These are phyloP conservation scores for Siderastrea siderea DNA, from an alignment of 92 coral and sea anemone genomes.

Conservation along the genomic window DNA sequence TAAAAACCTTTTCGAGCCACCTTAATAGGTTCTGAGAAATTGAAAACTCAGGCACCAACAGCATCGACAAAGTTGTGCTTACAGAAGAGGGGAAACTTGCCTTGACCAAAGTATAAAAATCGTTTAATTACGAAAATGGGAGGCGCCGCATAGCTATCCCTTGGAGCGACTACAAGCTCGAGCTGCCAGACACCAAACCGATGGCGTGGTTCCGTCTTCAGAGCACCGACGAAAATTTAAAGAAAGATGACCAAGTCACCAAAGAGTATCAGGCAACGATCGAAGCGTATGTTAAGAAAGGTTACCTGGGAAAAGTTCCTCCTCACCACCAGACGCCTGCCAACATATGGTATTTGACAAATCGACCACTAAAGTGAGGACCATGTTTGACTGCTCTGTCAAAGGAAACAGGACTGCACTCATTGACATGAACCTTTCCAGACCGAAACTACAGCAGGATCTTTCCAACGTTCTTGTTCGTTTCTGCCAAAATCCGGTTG, in stretches of 20 bases:
- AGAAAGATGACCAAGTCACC: conserved; percentile 25
- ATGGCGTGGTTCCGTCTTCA: conserved; percentile 39
- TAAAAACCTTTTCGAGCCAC: too few species aligned
- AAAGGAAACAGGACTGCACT: conserved; percentile 32
- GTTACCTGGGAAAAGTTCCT: conserved; percentile 53
- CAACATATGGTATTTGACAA: conserved; percentile 68
- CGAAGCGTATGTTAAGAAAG: conserved; percentile 42
- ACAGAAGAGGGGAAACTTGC: not conserved
- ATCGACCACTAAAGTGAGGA: conserved; percentile 62
- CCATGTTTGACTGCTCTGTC: conserved; percentile 50
- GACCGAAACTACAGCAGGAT: conserved; percentile 47
- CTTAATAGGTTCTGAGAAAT: conserved; percentile 1
- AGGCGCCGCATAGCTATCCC: not conserved
- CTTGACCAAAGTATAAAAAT: too few species aligned
- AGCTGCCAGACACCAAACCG: conserved; percentile 42
- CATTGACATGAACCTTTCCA: conserved; percentile 40
- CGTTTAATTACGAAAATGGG: not conserved
- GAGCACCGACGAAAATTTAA: conserved; percentile 53
- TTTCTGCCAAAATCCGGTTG: too few species aligned
- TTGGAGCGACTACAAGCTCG: conserved; percentile 22
- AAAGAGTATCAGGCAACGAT: conserved; percentile 63
- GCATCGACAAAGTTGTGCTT: not conserved
- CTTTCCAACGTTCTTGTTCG: conserved; percentile 38
- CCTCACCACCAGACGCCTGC: conserved; percentile 26
- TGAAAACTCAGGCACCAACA: not conserved